These are phyloP conservation scores for Bombus balteatus DNA, from an alignment of 1,140 invertebrate genomes.

Conservation along the genomic window DNA sequence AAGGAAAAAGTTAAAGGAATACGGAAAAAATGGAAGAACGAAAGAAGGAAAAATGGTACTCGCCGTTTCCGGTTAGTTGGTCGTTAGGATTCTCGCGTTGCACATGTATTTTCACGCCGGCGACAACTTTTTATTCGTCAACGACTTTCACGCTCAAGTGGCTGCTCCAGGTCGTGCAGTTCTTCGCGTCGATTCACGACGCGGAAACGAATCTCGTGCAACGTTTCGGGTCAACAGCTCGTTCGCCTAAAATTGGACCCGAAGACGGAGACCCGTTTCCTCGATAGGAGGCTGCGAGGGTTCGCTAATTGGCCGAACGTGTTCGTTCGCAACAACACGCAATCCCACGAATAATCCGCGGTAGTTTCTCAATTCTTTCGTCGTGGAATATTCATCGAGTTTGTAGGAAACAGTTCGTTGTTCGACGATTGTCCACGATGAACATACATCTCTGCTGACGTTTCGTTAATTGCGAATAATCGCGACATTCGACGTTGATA, in stretches of 20 bases:
- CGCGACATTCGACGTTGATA: too few species aligned
- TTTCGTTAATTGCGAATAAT: too few species aligned
- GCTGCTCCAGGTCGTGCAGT: neutral
- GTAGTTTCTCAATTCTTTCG: neutral
- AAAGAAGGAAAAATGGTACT: neutral
- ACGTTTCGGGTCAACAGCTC: conserved; percentile 24
- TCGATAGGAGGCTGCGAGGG: neutral
- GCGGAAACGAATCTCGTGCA: neutral
- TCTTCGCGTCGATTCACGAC: neutral
- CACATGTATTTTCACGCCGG: neutral
- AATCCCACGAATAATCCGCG: neutral
- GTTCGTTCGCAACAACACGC: neutral
- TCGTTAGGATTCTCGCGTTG: neutral
- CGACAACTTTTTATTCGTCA: conserved; percentile 3
- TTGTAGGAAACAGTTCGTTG: neutral
- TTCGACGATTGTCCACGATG: too few species aligned
- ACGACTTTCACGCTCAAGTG: conserved; percentile 3
- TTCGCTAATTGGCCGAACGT: neutral
- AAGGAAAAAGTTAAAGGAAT: neutral
- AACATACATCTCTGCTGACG: too few species aligned
- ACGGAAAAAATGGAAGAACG: neutral
- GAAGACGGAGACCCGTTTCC: neutral
- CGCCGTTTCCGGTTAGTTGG: neutral
- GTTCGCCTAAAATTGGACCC: conserved; percentile 16
- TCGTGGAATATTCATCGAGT: too few species aligned